phyloP scores from a whole-genome alignment of 2,888 invertebrate genomes.

The Altica lythri region DNA sequence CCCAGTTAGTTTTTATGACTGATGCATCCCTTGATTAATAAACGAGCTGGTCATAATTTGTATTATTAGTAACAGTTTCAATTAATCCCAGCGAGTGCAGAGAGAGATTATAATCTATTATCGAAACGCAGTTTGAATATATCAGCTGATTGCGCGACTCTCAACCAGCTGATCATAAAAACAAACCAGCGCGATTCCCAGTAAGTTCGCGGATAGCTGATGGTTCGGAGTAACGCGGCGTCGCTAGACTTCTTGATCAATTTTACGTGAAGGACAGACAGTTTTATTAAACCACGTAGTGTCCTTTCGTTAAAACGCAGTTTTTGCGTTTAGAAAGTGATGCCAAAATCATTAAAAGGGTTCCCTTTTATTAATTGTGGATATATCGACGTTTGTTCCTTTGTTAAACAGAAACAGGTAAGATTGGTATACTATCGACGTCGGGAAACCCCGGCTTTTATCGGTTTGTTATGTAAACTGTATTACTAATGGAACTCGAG shows the following conservation, averaged over 20 bases:
- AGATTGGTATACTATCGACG: slow-evolving; percentile 35
- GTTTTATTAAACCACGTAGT: slow-evolving; percentile 13
- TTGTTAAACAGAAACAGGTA: slow-evolving; percentile 44
- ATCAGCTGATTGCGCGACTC: slow-evolving; percentile 40
- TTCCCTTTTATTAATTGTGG: slow-evolving; percentile 19
- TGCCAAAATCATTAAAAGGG: slow-evolving; percentile 26
- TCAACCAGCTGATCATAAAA: slow-evolving; percentile 50
- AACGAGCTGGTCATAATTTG: too few relatives aligned
- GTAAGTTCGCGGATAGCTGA: slow-evolving; percentile 32
- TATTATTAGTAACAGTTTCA: too few relatives aligned
- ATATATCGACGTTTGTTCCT: slow-evolving; percentile 38
- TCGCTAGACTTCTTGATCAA: slow-evolving; percentile 6
- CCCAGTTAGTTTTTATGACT: too few relatives aligned
- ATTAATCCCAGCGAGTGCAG: too few relatives aligned
- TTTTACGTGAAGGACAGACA: slow-evolving; percentile 2
- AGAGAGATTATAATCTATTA: too few relatives aligned
- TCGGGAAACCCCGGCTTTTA: slow-evolving; percentile 36
- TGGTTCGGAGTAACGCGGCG: slow-evolving; percentile 20
- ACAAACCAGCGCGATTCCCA: slow-evolving; percentile 43
- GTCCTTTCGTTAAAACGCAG: background rate
- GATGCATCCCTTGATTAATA: too few relatives aligned
- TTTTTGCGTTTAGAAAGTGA: slow-evolving; percentile 21
- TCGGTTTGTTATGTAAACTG: slow-evolving; percentile 54
- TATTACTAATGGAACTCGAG: slow-evolving; percentile 25
- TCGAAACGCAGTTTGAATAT: too few relatives aligned